Evolutionary conservation across 92 coral and sea anemone genomes (phyloP).

Genomic region (Pocillopora meandrina): DNA sequence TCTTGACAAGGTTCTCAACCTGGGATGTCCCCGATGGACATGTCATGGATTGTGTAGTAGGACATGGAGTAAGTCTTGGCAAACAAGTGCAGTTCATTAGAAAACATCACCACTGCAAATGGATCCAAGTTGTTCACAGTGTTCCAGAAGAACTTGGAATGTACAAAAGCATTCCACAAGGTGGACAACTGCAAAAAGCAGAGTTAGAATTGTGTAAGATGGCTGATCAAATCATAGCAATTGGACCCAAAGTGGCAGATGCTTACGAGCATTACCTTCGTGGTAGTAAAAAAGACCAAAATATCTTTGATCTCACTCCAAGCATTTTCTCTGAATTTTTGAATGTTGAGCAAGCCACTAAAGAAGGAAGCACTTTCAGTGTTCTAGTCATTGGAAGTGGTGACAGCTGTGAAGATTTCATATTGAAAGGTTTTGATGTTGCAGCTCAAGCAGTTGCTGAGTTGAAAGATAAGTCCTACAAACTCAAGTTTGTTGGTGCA

Average conservation of each 20-base stretch:
- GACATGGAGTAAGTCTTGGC: too few species aligned
- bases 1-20: too few species aligned
- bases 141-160: too few species aligned
- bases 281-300: neutral
- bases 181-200: too few species aligned
- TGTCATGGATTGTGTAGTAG: too few species aligned
- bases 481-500: conserved; percentile 13
- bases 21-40: too few species aligned
- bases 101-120: too few species aligned
- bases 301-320: conserved; percentile 1
- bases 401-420: neutral
- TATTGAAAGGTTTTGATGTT: neutral
- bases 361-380: neutral
- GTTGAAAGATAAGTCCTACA: neutral
- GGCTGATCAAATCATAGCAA: too few species aligned
- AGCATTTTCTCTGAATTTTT: neutral
- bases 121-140: too few species aligned
- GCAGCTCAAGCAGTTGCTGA: conserved; percentile 10
- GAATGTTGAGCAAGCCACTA: neutral
- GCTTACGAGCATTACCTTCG: neutral
- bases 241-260: conserved; percentile 8
- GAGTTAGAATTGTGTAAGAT: too few species aligned
- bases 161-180: too few species aligned
- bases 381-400: conserved; percentile 1
- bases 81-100: too few species aligned